phyloP scores from a whole-genome alignment of 2,113 vertebrate species.

The Nanorana parkeri region DNA sequence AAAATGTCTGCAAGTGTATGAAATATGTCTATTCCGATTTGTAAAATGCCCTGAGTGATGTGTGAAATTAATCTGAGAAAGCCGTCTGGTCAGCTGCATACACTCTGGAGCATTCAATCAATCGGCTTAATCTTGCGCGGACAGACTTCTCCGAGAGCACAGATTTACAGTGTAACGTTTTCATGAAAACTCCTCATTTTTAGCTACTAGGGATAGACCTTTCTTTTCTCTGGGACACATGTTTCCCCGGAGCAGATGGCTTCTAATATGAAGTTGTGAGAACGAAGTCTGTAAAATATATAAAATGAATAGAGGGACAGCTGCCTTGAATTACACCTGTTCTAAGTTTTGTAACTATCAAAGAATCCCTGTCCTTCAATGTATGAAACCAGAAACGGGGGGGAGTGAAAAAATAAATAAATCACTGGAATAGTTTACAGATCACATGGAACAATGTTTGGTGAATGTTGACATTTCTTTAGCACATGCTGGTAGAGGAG shows the following conservation, averaged over 20 bases:
- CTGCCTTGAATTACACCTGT: constrained; percentile 71
- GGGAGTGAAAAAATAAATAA: constrained; percentile 17
- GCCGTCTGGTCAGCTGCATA: constrained; percentile 19
- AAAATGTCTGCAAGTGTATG: too few species aligned
- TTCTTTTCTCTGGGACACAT: constrained; percentile 61
- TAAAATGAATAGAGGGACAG: constrained; percentile 63
- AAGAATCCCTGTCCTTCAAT: constrained; percentile 67
- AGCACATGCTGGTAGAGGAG: constrained; percentile 24
- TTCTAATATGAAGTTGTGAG: constrained; percentile 72
- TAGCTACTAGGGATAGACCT: constrained; percentile 49
- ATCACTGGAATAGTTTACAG: constrained; percentile 28
- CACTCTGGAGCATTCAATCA: constrained; percentile 24
- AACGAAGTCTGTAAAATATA: constrained; percentile 66
- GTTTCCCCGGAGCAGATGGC: constrained; percentile 69
- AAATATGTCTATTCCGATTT: background rate
- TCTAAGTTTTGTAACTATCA: constrained; percentile 68
- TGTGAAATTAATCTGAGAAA: constrained; percentile 10
- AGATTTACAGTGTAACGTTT: constrained; percentile 20
- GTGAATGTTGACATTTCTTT: constrained; percentile 37
- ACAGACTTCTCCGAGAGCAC: background rate
- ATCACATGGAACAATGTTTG: constrained; percentile 27
- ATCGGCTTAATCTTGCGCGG: constrained; percentile 24
- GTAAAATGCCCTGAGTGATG: background rate
- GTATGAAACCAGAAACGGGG: constrained; percentile 42
- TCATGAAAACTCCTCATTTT: constrained; percentile 55